Evolutionary conservation across 2,888 invertebrate genomes (phyloP), one percentile per base, ranked within the genome.

Genomic region (Macropis europaea): DNA sequence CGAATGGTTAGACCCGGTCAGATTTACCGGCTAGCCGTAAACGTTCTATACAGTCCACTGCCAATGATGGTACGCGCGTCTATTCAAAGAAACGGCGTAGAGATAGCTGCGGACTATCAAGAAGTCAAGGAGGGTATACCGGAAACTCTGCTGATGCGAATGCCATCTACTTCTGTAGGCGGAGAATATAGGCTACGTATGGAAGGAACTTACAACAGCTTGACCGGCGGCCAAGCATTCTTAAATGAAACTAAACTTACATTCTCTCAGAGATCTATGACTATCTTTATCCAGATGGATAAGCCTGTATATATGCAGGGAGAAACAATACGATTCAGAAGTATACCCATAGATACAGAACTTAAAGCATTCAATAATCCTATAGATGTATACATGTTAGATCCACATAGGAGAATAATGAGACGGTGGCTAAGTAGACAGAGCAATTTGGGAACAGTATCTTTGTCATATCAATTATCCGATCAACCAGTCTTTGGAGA

Each of bases 281-380:
- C 98, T 0, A 96, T 98, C 74, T 97, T 98, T 88, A 95, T 99
- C 79, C 98, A 98, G 90, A 94, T 97, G 84, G 97, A 98, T 89
- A 97, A 97, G 87, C 98, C 98, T 0, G 94, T 98, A 3, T 99
- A 99, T 87, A 97, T 95, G 94, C 98, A 98, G 90, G 95, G 96
- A 3, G 96, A 98, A 90, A 95, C 92, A 63, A 94, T 84, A 90
- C 92, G 94, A 62, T 97, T 99, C 90, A 94, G 99, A 38, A 94
- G 97, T 5, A 95, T 99, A 78, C 98, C 98, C 0, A 97, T 99
- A 83, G 95, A 96, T 85, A 97, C 97, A 0, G 97, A 97, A 86
- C 91, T 99, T 77, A 96, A 95, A 89, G 96, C 98, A 0, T 97
- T 96, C 88, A 95, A 96, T 77, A 95, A 96, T 87, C 95, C 97